Conservation (phyloP, 2,797 vertebrate species). For the Erethizon dorsatum region DNA sequence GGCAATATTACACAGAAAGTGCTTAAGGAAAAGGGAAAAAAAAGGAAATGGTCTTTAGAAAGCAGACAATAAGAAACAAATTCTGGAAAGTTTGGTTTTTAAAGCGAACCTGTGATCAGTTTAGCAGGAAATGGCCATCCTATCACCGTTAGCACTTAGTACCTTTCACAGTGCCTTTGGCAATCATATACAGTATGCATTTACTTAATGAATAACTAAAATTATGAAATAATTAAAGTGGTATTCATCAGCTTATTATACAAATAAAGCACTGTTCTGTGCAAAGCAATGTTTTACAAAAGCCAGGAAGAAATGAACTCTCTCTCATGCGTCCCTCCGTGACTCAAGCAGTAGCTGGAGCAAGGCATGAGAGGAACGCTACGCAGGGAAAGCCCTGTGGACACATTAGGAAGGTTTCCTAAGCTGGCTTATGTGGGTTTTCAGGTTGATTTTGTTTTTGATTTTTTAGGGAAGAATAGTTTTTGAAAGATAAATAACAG, state of each 20-base stretch:
- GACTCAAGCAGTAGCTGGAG: not conserved
- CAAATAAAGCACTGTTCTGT: not conserved
- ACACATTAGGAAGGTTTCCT: not conserved
- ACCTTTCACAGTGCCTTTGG: not conserved
- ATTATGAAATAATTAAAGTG: not conserved
- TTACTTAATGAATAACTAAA: not conserved
- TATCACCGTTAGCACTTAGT: not conserved
- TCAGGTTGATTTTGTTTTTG: constrained; percentile 10
- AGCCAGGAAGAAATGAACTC: not conserved
- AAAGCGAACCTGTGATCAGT: not conserved
- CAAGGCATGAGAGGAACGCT: not conserved
- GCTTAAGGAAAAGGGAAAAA: not conserved
- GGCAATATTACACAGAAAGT: not conserved
- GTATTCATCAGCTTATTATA: not conserved
- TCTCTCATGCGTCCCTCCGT: not conserved
- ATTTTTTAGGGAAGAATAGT: not conserved
- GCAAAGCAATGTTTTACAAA: not conserved
- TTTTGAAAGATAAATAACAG: not conserved
- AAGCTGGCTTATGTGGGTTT: not conserved
- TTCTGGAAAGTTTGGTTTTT: not conserved
- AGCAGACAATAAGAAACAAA: not conserved
- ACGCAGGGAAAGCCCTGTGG: not conserved
- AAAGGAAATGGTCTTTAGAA: not conserved
- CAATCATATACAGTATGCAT: not conserved
- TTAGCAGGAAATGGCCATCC: not conserved